Evolutionary conservation across 2,113 vertebrate genomes (phyloP).

Genomic region (Pachypanchax playfairii): DNA sequence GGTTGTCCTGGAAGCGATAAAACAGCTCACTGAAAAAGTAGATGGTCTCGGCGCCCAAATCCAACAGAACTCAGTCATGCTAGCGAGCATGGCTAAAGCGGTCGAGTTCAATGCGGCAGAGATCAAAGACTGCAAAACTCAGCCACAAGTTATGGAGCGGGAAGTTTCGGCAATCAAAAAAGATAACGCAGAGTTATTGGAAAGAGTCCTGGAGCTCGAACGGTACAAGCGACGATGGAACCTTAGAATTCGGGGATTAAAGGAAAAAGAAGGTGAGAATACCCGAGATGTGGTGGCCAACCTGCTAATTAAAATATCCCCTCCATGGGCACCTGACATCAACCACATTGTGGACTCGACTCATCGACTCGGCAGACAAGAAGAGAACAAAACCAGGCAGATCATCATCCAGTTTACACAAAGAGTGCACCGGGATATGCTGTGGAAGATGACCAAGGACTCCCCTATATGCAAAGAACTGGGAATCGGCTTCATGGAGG

Average conservation of each 20-base stretch:
- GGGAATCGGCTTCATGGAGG: neutral
- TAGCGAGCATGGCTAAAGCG: neutral
- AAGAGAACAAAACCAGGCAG: neutral
- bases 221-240: neutral
- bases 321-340: neutral
- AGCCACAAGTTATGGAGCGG: neutral
- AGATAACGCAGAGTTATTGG: neutral
- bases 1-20: no score
- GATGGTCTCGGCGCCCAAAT: no score
- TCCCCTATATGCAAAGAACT: neutral
- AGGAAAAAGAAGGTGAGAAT: neutral
- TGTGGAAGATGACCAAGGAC: neutral
- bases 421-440: neutral
- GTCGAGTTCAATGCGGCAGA: neutral
- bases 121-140: neutral
- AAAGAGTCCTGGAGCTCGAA: neutral
- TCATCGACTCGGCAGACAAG: neutral
- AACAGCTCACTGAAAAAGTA: no score
- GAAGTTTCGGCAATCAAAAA: neutral
- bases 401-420: neutral
- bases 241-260: neutral
- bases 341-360: neutral
- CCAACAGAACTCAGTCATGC: no score
- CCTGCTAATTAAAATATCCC: neutral
- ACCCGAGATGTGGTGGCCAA: neutral